Conservation (phyloP, 2,888 invertebrate genomes). For the Chrysolina americana region DNA sequence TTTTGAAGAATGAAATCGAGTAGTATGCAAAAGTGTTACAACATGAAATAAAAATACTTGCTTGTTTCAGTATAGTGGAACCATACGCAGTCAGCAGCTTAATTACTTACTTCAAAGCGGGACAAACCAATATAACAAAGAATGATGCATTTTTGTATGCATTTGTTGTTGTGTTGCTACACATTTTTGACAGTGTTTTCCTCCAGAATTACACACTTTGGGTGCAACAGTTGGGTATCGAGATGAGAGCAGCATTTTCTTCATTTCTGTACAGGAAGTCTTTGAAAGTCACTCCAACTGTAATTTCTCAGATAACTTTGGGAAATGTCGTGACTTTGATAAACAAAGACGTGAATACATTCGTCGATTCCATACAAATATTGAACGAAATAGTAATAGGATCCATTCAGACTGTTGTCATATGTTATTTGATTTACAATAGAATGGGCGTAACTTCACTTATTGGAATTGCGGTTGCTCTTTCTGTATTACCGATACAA, state of each 20-base stretch:
- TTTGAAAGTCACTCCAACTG: slow-evolving; percentile 5
- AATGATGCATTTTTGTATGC: slow-evolving; percentile 79
- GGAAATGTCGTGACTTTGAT: slow-evolving; percentile 16
- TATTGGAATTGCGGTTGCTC: neutral
- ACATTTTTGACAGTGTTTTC: slow-evolving; percentile 73
- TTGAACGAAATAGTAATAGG: neutral
- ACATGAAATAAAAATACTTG: too few species aligned
- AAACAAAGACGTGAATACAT: slow-evolving; percentile 8
- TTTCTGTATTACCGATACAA: neutral
- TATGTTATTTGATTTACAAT: slow-evolving; percentile 17
- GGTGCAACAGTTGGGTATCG: slow-evolving; percentile 81
- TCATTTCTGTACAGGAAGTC: slow-evolving; percentile 84
- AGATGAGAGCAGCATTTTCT: slow-evolving; percentile 84
- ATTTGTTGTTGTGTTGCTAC: slow-evolving; percentile 74
- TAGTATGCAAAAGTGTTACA: too few species aligned
- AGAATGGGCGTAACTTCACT: slow-evolving; percentile 5
- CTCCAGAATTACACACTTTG: slow-evolving; percentile 76
- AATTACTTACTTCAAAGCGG: slow-evolving; percentile 76
- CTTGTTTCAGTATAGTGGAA: slow-evolving; percentile 72
- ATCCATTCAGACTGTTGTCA: slow-evolving; percentile 1
- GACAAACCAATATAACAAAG: slow-evolving; percentile 68
- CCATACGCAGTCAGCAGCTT: slow-evolving; percentile 77
- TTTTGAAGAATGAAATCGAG: too few species aligned
- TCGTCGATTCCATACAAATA: slow-evolving; percentile 17
- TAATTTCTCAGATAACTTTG: neutral